Percentiles rank a stretch among this genome's conserved stretches.
These are phyloP conservation scores for Gymnothorax javanicus DNA, from an alignment of 2,797 vertebrate genomes.

Conservation along the genomic window DNA sequence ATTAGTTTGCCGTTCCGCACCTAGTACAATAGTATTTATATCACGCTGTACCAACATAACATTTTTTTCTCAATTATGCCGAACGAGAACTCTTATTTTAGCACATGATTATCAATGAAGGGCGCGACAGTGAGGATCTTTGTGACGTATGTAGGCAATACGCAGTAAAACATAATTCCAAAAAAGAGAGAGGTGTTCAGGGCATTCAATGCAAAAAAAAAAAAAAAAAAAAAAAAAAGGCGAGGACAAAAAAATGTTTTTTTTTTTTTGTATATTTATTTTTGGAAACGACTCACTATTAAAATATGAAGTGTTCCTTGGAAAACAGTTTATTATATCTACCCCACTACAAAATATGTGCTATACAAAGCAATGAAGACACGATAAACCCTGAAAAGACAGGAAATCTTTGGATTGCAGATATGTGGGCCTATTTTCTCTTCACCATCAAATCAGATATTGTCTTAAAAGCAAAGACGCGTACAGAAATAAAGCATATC, in stretches of 20 bases:
- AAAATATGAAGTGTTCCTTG: constrained; percentile 80
- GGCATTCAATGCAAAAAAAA: not conserved
- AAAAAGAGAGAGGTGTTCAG: not conserved
- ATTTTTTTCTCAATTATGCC: not conserved
- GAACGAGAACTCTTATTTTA: not conserved
- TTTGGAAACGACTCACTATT: constrained; percentile 80
- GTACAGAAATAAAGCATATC: constrained; percentile 68
- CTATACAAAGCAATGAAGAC: constrained; percentile 78
- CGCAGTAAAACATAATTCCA: not conserved
- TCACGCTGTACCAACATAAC: not conserved
- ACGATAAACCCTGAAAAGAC: constrained; percentile 81
- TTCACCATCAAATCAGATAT: constrained; percentile 71
- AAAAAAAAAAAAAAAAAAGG: not conserved
- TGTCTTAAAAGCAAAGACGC: constrained; percentile 73
- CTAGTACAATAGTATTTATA: not conserved
- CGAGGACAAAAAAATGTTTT: constrained; percentile 42
- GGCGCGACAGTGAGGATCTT: not conserved
- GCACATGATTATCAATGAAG: not conserved
- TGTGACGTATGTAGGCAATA: not conserved
- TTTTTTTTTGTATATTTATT: constrained; percentile 79
- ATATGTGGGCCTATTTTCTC: constrained; percentile 60
- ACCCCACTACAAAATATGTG: constrained; percentile 87
- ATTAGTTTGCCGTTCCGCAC: not conserved
- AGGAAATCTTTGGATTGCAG: constrained; percentile 87
- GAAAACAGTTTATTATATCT: constrained; percentile 79